A percentile compares a stretch with the other conserved stretches of the same genome.
These are phyloP conservation scores for Drosophila kohkoa DNA, from an alignment of 1,140 invertebrate genomes.

Conservation along the genomic window DNA sequence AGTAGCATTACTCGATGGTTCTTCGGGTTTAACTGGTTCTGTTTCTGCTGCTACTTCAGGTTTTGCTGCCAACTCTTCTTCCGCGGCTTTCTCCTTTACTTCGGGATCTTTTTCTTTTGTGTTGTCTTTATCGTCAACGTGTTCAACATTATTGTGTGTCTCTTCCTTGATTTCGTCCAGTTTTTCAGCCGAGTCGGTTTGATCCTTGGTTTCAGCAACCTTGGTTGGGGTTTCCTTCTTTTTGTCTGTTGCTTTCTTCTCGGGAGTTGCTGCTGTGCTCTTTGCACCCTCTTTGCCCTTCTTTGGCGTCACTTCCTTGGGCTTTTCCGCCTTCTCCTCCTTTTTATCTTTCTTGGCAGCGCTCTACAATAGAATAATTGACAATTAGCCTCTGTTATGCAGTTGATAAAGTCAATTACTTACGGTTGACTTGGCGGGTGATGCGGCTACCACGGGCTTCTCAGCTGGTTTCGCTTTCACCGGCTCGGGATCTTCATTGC, in stretches of 20 bases:
- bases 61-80: constrained; percentile 29
- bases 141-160: constrained; percentile 60
- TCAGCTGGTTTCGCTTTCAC: constrained; percentile 44
- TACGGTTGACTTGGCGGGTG: constrained; percentile 50
- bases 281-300: constrained; percentile 17
- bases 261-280: constrained; percentile 22
- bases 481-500: constrained; percentile 49
- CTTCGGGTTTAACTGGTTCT: constrained; percentile 35
- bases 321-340: constrained; percentile 51
- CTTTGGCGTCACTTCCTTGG: constrained; percentile 29
- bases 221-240: constrained; percentile 35
- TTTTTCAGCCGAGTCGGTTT: constrained; percentile 54
- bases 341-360: constrained; percentile 63
- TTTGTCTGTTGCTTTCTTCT: constrained; percentile 22
- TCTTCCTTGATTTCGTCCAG: constrained; percentile 31
- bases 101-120: constrained; percentile 35
- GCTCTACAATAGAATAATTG: constrained; percentile 20
- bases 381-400: constrained; percentile 6
- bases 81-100: constrained; percentile 40
- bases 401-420: background rate
- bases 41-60: background rate
- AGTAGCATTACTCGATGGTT: constrained; percentile 41
- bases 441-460: background rate
- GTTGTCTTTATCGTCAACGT: constrained; percentile 36
- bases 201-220: constrained; percentile 45